Conservation (phyloP, 2,797 vertebrate genomes). For the Allobates femoralis region DNA sequence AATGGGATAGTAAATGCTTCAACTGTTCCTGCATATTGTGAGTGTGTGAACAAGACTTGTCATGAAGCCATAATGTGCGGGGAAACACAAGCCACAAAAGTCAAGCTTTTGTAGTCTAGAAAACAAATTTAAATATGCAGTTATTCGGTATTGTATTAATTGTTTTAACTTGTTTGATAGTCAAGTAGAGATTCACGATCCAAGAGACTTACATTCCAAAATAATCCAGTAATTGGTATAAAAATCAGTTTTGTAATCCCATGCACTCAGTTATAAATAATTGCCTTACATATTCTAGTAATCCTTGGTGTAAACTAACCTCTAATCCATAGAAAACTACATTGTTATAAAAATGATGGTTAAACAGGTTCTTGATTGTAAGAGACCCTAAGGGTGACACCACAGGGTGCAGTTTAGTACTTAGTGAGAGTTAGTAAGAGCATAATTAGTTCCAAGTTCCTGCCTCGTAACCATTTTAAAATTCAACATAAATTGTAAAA, state of each 20-base stretch:
- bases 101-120: too few relatives aligned
- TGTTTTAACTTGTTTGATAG: too few relatives aligned
- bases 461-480: not conserved
- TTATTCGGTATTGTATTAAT: too few relatives aligned
- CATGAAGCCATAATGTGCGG: too few relatives aligned
- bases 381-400: not conserved
- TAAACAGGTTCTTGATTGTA: not conserved
- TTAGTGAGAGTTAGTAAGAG: not conserved
- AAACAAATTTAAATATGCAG: too few relatives aligned
- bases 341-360: not conserved
- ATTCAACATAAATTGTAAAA: not conserved
- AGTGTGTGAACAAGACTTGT: too few relatives aligned
- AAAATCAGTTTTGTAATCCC: not conserved
- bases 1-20: too few relatives aligned
- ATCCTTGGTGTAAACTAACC: not conserved
- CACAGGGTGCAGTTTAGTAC: not conserved
- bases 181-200: too few relatives aligned
- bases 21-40: too few relatives aligned
- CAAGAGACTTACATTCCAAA: too few relatives aligned
- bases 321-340: not conserved
- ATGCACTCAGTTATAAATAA: not conserved
- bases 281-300: not conserved
- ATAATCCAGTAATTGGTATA: too few relatives aligned
- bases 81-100: too few relatives aligned
- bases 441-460: constrained; percentile 2